phyloP scores from a whole-genome alignment of 2,797 vertebrate species.

The Synanceia verrucosa region DNA sequence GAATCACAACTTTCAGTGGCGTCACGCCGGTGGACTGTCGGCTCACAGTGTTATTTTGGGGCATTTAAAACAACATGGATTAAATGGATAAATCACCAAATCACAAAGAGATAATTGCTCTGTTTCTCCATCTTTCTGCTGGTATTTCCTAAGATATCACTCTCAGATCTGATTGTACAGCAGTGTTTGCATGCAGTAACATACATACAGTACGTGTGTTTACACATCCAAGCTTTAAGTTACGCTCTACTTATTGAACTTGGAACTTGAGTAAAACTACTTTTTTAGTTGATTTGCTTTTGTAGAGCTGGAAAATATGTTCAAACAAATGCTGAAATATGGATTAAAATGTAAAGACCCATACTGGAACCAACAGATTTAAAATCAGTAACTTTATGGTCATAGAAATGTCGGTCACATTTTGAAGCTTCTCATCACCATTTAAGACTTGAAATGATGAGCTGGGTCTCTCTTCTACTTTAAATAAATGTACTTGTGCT shows the following conservation, averaged over 20 bases:
- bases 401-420: background rate
- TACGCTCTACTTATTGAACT: constrained; percentile 9
- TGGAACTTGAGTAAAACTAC: background rate
- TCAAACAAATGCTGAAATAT: background rate
- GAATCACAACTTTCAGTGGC: background rate
- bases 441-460: background rate
- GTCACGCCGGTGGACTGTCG: background rate
- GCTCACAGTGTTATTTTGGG: background rate
- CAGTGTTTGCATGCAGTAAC: background rate
- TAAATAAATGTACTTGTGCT: background rate
- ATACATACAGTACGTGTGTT: background rate
- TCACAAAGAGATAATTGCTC: constrained; percentile 8
- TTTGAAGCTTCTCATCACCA: background rate
- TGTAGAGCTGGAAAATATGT: constrained; percentile 21
- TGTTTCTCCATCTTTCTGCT: constrained; percentile 21
- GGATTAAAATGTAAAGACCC: background rate
- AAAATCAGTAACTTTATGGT: background rate
- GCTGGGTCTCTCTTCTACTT: background rate
- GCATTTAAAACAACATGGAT: constrained; percentile 10
- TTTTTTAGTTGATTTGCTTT: background rate
- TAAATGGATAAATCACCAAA: constrained; percentile 14
- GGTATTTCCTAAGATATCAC: constrained; percentile 20
- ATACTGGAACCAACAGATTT: background rate
- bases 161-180: constrained; percentile 10
- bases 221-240: background rate